A percentile compares a stretch with the other conserved stretches of the same genome.
Conservation (phyloP, 2,113 vertebrate genomes). For the Psilopogon haemacephalus region DNA sequence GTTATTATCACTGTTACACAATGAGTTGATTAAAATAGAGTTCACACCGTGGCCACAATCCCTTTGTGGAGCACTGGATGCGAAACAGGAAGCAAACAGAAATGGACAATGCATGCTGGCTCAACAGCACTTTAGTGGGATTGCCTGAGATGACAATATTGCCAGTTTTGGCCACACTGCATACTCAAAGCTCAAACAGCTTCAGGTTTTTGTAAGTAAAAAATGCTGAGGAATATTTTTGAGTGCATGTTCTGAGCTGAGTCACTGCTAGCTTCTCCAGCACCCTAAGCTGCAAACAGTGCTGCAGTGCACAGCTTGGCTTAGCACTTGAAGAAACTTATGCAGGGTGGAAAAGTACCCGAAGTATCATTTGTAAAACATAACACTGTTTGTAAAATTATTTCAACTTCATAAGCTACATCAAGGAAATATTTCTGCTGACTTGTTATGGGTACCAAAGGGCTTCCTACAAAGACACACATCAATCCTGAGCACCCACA, state of each 20-base stretch:
- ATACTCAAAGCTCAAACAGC: neutral
- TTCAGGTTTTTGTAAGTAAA: neutral
- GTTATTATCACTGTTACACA: neutral
- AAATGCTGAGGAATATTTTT: neutral
- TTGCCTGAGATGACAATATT: neutral
- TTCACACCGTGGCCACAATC: neutral
- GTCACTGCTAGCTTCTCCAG: neutral
- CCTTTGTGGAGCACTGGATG: neutral
- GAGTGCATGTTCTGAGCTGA: neutral
- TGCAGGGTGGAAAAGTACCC: fast-evolving
- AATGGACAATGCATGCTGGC: neutral
- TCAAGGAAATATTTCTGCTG: neutral
- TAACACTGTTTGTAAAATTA: neutral
- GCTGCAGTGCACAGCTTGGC: neutral
- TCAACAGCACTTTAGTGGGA: neutral
- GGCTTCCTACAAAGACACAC: neutral
- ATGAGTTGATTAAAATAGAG: neutral
- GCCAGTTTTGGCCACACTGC: neutral
- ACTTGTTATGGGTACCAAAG: neutral
- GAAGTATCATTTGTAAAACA: neutral
- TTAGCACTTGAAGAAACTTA: neutral
- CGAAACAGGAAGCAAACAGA: neutral
- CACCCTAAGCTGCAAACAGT: neutral
- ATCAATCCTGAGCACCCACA: neutral
- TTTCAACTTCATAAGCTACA: neutral